Evolutionary conservation across 2,113 vertebrate species (phyloP).

Genomic region (Tautogolabrus adspersus): DNA sequence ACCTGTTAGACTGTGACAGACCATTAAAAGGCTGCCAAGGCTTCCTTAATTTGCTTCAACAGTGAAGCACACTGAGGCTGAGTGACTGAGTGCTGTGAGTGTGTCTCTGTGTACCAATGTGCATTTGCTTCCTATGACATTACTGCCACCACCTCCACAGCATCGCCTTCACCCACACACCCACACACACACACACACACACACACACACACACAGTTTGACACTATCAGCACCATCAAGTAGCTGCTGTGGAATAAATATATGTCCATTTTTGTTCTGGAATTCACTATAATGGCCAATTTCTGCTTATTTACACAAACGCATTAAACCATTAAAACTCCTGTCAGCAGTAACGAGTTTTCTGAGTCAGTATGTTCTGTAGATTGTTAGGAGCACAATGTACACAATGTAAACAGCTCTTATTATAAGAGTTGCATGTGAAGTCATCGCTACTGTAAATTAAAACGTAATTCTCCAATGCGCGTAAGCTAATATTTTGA

Average conservation of each 20-base stretch:
- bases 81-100: slow-evolving; percentile 63
- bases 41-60: slow-evolving; percentile 80
- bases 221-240: slow-evolving; percentile 23
- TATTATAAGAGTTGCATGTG: slow-evolving; percentile 45
- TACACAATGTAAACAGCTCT: slow-evolving; percentile 48
- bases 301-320: slow-evolving; percentile 54
- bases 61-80: slow-evolving; percentile 68
- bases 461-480: slow-evolving; percentile 3
- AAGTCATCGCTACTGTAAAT: slow-evolving; percentile 16
- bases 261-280: slow-evolving; percentile 20
- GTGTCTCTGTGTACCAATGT: slow-evolving; percentile 55
- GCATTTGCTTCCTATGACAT: slow-evolving; percentile 52
- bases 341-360: slow-evolving; percentile 46
- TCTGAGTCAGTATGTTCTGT: slow-evolving; percentile 34
- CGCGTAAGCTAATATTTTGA: slow-evolving; percentile 26
- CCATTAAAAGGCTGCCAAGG: slow-evolving; percentile 85
- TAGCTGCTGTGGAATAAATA: background rate
- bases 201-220: background rate
- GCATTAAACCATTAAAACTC: slow-evolving; percentile 51
- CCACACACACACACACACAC: background rate
- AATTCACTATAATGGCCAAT: slow-evolving; percentile 27
- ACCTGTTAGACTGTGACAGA: slow-evolving; percentile 86
- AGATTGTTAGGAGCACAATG: slow-evolving; percentile 49
- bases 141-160: slow-evolving; percentile 23
- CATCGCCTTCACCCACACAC: background rate